Base-by-base conservation (phyloP, 2,888 invertebrate genomes). In the Philereme vetulata region DNA sequence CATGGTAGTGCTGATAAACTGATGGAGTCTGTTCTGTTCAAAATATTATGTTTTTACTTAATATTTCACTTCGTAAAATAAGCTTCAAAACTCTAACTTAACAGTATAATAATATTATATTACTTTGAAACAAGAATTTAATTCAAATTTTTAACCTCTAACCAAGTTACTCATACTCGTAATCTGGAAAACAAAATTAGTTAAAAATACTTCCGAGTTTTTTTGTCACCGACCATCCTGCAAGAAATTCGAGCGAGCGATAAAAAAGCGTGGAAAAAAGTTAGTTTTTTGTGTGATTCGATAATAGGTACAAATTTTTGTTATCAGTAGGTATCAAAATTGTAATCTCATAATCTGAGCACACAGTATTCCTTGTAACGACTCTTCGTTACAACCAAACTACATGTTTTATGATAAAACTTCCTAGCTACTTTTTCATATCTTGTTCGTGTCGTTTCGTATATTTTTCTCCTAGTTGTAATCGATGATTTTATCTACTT, bases 311-410 rank as follows among this genome's bases (percentile, higher is more conserved):
- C 35, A 36, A 6, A 47, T 60, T 60, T 60, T 64, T 58, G 68
- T 74, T 86, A 85, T 88, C 86, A 72, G 51, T 44, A 42, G 7
- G 0, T 57, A 54, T 57, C 47, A 46, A 32, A 49, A 40, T 60
- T 62, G 77, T 87, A 21, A 88, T 88, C 88, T 75, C 67, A 73
- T 82, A 86, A 90, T 88, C 88, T 83, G 82, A 74, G 72, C 78
- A 85, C 85, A 84, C 75, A 78, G 72, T 82, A 83, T 82, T 81
- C 77, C 82, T 78, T 87, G 87, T 88, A 84, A 82, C 82, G 77
- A 81, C 72, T 66, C 71, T 78, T 72, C 75, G 82, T 83, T 86
- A 85, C 72, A 63, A 6, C 3, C 21, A 4, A 74, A 78, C 72
- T 72, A 81, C 80, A 77, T 78, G 78, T 75, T 76, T 69, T 75